Evolutionary conservation across 2,113 vertebrate genomes (phyloP).

Genomic region (Grus americana): DNA sequence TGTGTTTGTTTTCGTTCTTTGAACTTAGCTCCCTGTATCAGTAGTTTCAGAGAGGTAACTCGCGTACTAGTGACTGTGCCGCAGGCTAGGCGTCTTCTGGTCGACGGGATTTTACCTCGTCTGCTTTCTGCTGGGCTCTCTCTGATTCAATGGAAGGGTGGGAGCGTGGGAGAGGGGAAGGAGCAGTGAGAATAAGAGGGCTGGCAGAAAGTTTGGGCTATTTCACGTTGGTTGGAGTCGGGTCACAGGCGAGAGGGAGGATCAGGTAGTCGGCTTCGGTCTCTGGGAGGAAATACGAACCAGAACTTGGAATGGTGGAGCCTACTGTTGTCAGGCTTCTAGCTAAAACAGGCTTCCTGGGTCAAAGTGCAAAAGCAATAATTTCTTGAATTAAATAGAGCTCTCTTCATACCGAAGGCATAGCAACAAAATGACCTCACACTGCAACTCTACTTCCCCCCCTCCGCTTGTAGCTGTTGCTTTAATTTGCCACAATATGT

Average conservation of each 20-base stretch:
- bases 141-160: background rate
- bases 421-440: slow-evolving; percentile 39
- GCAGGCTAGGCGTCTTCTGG: background rate
- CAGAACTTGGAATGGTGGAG: background rate
- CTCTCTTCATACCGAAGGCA: slow-evolving; percentile 42
- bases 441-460: background rate
- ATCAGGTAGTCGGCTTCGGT: background rate
- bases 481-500: slow-evolving; percentile 77
- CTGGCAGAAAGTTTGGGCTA: background rate
- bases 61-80: background rate
- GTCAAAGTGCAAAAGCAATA: slow-evolving; percentile 12
- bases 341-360: background rate
- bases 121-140: background rate
- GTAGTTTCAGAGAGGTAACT: background rate
- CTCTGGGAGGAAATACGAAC: background rate
- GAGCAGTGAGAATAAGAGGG: background rate
- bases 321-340: slow-evolving; percentile 12
- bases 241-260: background rate
- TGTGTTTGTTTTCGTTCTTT: background rate
- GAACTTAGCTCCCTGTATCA: background rate
- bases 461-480: slow-evolving; percentile 58
- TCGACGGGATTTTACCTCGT: background rate
- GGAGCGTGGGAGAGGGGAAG: background rate
- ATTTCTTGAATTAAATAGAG: slow-evolving; percentile 34
- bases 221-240: background rate